Conservation (phyloP, 1,140 invertebrate species). For the Berghia stephanieae region DNA sequence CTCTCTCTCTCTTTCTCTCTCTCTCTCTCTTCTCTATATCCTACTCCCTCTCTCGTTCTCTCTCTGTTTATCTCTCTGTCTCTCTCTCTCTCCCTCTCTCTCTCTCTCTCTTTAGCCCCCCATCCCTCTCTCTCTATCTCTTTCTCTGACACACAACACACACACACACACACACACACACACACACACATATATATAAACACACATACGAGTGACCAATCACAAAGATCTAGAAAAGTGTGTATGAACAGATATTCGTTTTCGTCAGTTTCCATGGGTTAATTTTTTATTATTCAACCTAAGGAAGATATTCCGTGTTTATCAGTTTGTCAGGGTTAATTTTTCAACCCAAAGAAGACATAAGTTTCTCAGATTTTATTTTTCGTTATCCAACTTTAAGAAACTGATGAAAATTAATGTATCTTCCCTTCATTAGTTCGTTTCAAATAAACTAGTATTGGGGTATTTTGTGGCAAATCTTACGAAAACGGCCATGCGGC, state of each 20-base stretch:
- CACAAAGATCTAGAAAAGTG: not conserved
- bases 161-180: slow-evolving; percentile 36
- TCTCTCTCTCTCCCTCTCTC: not conserved
- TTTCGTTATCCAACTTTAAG: no score
- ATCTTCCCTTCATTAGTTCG: not conserved
- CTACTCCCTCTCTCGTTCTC: not conserved
- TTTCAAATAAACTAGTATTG: no score
- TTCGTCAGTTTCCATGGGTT: slow-evolving; percentile 12
- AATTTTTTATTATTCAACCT: slow-evolving; percentile 2
- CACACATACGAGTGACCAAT: not conserved
- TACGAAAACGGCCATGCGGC: no score
- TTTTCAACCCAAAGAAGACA: not conserved
- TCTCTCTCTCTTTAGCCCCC: not conserved
- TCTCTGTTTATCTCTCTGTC: not conserved
- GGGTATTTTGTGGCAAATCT: no score
- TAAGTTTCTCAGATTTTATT: not conserved
- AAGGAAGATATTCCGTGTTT: no score
- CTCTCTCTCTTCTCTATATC: not conserved
- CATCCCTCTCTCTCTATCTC: not conserved
- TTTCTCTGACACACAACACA: slow-evolving; percentile 9
- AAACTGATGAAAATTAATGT: no score
- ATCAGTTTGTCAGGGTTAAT: not conserved
- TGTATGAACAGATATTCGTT: not conserved
- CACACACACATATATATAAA: slow-evolving; percentile 13
- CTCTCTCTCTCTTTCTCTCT: not conserved